These are phyloP conservation scores for Drosophila niveifrons DNA, from an alignment of 2,888 invertebrate genomes.

Conservation along the genomic window DNA sequence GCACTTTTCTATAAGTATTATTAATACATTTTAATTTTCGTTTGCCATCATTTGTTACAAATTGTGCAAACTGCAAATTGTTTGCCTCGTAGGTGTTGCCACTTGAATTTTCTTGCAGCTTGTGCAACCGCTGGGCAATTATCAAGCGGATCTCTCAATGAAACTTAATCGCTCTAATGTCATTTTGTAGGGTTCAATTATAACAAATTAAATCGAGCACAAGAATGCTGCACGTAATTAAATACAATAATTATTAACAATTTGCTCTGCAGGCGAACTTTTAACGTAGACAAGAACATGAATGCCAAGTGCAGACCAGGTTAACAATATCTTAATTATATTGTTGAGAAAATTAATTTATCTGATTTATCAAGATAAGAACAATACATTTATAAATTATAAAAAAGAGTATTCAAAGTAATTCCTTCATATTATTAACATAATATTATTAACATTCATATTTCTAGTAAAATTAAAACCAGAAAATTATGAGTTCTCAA, in stretches of 20 bases:
- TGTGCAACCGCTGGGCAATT: slow-evolving; percentile 60
- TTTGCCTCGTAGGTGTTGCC: slow-evolving; percentile 49
- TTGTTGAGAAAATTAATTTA: neutral
- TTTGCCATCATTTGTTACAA: slow-evolving; percentile 59
- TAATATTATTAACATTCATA: too few relatives aligned
- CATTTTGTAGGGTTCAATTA: slow-evolving; percentile 67
- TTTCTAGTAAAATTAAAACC: too few relatives aligned
- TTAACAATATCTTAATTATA: neutral
- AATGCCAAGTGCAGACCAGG: neutral
- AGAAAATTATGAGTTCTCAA: too few relatives aligned
- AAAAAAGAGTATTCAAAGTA: too few relatives aligned
- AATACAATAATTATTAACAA: slow-evolving; percentile 24
- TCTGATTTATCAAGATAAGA: neutral
- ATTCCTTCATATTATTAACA: too few relatives aligned
- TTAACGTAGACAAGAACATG: neutral
- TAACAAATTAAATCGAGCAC: slow-evolving; percentile 49
- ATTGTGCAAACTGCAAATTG: slow-evolving; percentile 34
- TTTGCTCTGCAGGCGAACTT: slow-evolving; percentile 1
- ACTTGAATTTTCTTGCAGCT: slow-evolving; percentile 43
- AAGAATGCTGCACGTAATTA: slow-evolving; percentile 49
- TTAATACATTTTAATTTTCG: slow-evolving; percentile 21
- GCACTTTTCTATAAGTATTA: slow-evolving; percentile 32
- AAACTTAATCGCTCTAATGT: slow-evolving; percentile 52
- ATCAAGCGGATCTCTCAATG: slow-evolving; percentile 70
- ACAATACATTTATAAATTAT: neutral